phyloP scores from a whole-genome alignment of 2,113 vertebrate species.

The Dicerorhinus sumatrensis region DNA sequence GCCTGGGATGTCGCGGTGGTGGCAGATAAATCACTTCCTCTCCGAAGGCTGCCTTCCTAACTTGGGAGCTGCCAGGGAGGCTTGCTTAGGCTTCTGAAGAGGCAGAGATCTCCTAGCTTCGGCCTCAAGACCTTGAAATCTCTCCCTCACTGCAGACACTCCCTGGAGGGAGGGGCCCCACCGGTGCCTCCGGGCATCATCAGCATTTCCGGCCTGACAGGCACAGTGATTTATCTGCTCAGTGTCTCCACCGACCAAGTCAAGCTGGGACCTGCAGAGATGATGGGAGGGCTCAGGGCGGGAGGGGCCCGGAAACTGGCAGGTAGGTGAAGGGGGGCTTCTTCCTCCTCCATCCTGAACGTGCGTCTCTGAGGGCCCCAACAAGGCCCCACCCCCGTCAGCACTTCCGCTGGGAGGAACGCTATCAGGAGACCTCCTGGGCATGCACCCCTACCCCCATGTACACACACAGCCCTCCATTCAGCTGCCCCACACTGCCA shows the following conservation, averaged over 20 bases:
- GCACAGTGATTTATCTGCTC: constrained; percentile 42
- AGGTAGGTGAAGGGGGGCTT: background rate
- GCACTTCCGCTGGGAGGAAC: background rate
- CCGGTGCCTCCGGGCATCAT: background rate
- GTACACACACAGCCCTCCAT: background rate
- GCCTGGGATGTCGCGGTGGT: accelerated
- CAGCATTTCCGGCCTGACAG: constrained; percentile 51
- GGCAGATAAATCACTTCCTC: background rate
- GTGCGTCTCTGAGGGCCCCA: background rate
- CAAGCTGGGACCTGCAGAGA: constrained; percentile 65
- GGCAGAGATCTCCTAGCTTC: background rate
- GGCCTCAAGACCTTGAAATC: background rate
- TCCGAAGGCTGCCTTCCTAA: background rate
- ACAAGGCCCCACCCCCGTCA: background rate
- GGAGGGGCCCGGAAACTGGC: background rate
- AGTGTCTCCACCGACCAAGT: background rate
- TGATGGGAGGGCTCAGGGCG: background rate
- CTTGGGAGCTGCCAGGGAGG: background rate
- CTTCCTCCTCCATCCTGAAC: background rate
- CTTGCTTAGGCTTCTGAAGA: background rate
- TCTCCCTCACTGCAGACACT: background rate
- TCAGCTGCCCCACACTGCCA: background rate
- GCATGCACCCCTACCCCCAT: accelerated
- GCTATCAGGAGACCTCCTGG: background rate
- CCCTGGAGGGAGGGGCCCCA: background rate